phyloP scores from a whole-genome alignment of 1,140 invertebrate genomes.

The Lethrus apterus region DNA sequence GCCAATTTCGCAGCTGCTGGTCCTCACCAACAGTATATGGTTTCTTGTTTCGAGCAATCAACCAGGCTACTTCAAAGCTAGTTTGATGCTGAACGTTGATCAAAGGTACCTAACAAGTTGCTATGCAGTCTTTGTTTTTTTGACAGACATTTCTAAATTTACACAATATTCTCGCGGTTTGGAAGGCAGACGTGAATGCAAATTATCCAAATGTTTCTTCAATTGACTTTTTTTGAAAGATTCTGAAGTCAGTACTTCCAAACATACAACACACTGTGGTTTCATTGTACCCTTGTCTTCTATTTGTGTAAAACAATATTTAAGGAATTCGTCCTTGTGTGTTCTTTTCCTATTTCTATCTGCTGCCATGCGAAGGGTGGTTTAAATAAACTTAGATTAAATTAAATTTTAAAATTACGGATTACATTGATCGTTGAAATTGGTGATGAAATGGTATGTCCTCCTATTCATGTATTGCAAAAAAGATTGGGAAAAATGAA shows the following conservation, averaged over 20 bases:
- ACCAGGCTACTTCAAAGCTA: too few relatives aligned
- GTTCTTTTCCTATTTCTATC: slow-evolving; percentile 25
- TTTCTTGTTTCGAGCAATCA: slow-evolving; percentile 26
- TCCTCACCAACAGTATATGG: slow-evolving; percentile 23
- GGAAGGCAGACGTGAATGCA: slow-evolving; percentile 19
- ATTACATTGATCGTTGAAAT: slow-evolving; percentile 24
- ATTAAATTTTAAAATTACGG: slow-evolving; percentile 24
- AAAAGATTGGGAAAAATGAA: too few relatives aligned
- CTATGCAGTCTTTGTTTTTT: slow-evolving; percentile 24
- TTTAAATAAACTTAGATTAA: slow-evolving; percentile 21
- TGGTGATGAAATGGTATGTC: too few relatives aligned
- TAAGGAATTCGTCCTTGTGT: slow-evolving; percentile 26
- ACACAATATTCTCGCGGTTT: slow-evolving; percentile 23
- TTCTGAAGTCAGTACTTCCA: slow-evolving; percentile 27
- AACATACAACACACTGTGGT: slow-evolving; percentile 29
- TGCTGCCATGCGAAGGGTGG: slow-evolving; percentile 24
- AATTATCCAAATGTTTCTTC: slow-evolving; percentile 26
- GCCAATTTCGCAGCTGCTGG: slow-evolving; percentile 22
- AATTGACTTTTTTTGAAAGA: slow-evolving; percentile 28
- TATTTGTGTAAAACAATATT: slow-evolving; percentile 25
- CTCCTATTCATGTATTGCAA: too few relatives aligned
- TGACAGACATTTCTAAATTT: slow-evolving; percentile 24
- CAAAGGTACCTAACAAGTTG: slow-evolving; percentile 23
- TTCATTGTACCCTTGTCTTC: slow-evolving; percentile 25
- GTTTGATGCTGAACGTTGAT: slow-evolving; percentile 29